Evolutionary conservation across 2,797 vertebrate species (phyloP), one percentile per base, ranked within the genome.

Genomic region (Malurus splendens): DNA sequence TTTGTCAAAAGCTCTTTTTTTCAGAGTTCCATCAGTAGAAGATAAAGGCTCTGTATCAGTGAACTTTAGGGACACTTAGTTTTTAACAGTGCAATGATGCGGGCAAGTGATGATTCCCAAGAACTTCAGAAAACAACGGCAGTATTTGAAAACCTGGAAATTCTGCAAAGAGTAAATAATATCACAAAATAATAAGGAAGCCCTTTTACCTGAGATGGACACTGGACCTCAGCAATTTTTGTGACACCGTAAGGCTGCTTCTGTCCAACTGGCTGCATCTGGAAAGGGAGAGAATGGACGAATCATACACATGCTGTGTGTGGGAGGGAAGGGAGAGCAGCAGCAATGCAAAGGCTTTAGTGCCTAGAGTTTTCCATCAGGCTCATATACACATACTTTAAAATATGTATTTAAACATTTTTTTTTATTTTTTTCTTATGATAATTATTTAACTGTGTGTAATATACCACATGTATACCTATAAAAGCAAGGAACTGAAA

Each of bases 121-220:
- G 38, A 57, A 41, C 13, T 77, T 65, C 51, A 76, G 56, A 71
- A 79, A 67, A 75, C 1, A 1, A 52, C 18, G 39, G 18, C 5
- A 47, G 19, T 18, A 55, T 23, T 76, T 62, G 71, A 57, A 92
- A 89, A 38, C 18, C 11, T 52, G 39, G 59, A 74, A 71, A 72
- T 71, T 62, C 28, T 59, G 14, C 28, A 78, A 39, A 47, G 38
- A 77, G 25, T 32, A 62, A 54, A 55, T 48, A 47, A 73, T 75
- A 70, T 16, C 42, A 39, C 27, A 32, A 14, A 44, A n/a, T 14
- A 55, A 39, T 44, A 76, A 82, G 25, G 54, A 81, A 70, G 8
- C 8, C 11, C 16, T 72, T 92, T 66, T 94, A 98, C 97, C 97
- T 95, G 87, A 57, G 96, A 93, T 7, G 97, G 97, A 86, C 97